These are phyloP conservation scores for Hylyphantes graminicola DNA, from an alignment of 1,140 invertebrate species.

Conservation along the genomic window DNA sequence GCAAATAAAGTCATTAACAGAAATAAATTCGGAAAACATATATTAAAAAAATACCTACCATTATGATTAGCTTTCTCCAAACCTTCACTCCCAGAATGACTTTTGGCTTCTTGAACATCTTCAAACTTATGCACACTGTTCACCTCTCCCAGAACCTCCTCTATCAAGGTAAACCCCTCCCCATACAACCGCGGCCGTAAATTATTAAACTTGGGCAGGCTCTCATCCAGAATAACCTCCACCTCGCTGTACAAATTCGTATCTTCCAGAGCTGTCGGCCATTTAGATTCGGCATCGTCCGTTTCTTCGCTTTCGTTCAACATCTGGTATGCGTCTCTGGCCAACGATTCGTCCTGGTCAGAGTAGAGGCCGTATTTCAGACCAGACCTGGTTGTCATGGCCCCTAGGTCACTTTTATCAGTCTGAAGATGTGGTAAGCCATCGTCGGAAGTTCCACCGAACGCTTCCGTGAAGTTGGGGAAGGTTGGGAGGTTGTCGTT, in stretches of 20 bases:
- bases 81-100: neutral
- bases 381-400: conserved; percentile 18
- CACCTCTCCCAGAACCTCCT: neutral
- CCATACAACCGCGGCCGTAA: neutral
- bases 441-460: neutral
- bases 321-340: neutral
- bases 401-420: neutral
- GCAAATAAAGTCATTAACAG: no score
- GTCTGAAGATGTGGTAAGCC: neutral
- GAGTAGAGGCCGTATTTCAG: neutral
- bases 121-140: neutral
- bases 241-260: conserved; percentile 5
- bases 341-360: no score
- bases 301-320: neutral
- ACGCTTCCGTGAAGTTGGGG: neutral
- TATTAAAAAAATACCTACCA: conserved; percentile 9
- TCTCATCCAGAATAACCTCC: conserved; percentile 11
- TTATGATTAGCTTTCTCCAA: neutral
- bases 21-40: neutral
- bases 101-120: conserved; percentile 4
- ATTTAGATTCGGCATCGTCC: neutral
- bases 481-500: neutral
- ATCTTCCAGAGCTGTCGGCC: neutral
- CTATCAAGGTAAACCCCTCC: neutral
- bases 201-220: conserved; percentile 7